Evolutionary conservation across 2,113 vertebrate genomes (phyloP).

Genomic region (Pholis gunnellus): DNA sequence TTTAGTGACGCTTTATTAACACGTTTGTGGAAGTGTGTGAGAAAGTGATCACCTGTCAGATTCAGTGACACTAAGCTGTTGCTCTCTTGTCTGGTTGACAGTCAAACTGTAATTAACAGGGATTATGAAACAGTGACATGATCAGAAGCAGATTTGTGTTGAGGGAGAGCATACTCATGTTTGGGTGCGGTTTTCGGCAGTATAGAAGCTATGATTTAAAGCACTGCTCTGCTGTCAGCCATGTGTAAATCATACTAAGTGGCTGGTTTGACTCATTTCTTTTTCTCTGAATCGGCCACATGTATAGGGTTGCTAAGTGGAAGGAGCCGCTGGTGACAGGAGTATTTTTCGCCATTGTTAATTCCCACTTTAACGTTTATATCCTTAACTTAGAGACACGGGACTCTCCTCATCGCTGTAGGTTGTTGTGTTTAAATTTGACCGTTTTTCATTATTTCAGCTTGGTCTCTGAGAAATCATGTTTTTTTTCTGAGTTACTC

Average conservation of each 20-base stretch:
- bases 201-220: conserved; percentile 47
- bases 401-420: neutral
- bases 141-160: conserved; percentile 51
- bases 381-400: neutral
- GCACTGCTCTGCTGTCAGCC: conserved; percentile 23
- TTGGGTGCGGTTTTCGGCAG: conserved; percentile 33
- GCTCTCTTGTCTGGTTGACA: conserved; percentile 22
- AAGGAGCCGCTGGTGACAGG: neutral
- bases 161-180: neutral
- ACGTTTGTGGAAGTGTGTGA: neutral
- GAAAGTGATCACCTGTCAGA: conserved; percentile 45
- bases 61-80: conserved; percentile 31
- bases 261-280: conserved; percentile 36
- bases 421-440: neutral
- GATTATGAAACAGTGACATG: conserved; percentile 34
- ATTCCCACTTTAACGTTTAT: neutral
- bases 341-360: neutral
- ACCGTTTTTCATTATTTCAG: neutral
- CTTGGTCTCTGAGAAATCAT: neutral
- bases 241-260: conserved; percentile 31
- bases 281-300: conserved; percentile 12
- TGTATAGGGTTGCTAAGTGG: conserved; percentile 1
- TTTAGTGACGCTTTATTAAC: neutral
- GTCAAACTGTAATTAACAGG: conserved; percentile 51
- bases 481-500: neutral